These are phyloP conservation scores for Opisthograptis luteolata DNA, from an alignment of 2,888 invertebrate species.

Conservation along the genomic window DNA sequence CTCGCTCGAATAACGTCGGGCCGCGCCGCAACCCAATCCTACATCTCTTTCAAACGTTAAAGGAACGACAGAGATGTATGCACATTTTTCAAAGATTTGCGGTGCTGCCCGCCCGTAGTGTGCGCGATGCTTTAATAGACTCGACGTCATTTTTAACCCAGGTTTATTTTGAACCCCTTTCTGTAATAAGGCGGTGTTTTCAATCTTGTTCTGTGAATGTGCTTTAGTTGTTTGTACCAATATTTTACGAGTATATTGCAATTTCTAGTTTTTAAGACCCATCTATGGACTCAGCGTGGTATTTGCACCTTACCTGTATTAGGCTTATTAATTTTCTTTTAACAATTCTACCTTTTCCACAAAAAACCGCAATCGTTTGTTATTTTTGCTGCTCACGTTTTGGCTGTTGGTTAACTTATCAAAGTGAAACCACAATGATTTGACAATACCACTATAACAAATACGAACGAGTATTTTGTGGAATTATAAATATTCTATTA, in stretches of 20 bases:
- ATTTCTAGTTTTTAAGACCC: constrained; percentile 61
- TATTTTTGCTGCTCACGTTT: constrained; percentile 1
- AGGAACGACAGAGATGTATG: too few relatives aligned
- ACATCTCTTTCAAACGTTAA: too few relatives aligned
- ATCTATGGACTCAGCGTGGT: constrained; percentile 63
- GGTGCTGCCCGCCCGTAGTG: too few relatives aligned
- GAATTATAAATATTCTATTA: neutral
- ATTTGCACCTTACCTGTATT: constrained; percentile 31
- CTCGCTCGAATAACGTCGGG: too few relatives aligned
- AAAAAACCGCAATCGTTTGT: neutral
- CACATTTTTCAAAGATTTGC: too few relatives aligned
- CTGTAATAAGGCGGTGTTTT: constrained; percentile 9
- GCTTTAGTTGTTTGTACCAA: constrained; percentile 40
- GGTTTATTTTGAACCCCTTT: constrained; percentile 9
- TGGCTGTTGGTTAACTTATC: neutral
- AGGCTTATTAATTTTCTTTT: constrained; percentile 31
- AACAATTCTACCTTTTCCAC: neutral
- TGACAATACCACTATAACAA: neutral
- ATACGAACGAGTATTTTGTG: neutral
- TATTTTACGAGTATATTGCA: constrained; percentile 36
- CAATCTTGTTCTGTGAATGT: constrained; percentile 31
- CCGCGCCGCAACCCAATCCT: too few relatives aligned
- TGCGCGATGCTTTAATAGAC: too few relatives aligned
- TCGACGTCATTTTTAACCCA: neutral
- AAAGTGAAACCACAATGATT: neutral